phyloP scores from a whole-genome alignment of 2,797 vertebrate genomes.

The Pseudochirops cupreus region DNA sequence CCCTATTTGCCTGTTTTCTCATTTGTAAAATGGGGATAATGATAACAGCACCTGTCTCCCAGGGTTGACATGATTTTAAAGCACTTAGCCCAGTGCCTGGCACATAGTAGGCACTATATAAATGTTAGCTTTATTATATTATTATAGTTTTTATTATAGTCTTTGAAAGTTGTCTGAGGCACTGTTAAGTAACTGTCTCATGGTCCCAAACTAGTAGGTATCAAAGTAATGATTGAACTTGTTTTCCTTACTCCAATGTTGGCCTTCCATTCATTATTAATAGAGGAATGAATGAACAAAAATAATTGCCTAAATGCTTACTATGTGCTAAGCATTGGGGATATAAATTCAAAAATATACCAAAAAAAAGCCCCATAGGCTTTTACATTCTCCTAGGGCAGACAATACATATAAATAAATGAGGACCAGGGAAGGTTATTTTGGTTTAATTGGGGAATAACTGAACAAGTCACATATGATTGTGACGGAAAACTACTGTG shows the following conservation, averaged over 20 bases:
- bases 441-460: background rate
- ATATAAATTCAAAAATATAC: no score
- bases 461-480: background rate
- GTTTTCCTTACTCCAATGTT: background rate
- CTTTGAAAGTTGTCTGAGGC: background rate
- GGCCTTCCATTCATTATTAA: background rate
- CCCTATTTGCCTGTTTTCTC: background rate
- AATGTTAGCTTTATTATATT: background rate
- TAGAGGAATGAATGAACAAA: background rate
- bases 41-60: background rate
- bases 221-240: background rate
- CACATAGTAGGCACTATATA: background rate
- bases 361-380: background rate
- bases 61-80: background rate
- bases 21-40: background rate
- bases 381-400: background rate
- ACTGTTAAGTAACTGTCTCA: background rate
- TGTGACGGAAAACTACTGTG: background rate
- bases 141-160: background rate
- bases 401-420: background rate
- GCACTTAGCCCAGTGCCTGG: background rate
- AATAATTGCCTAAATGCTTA: no score
- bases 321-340: no score
- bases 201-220: background rate
- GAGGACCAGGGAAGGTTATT: background rate